These are phyloP conservation scores for Beris morrisii DNA, from an alignment of 2,888 invertebrate species.

Conservation along the genomic window DNA sequence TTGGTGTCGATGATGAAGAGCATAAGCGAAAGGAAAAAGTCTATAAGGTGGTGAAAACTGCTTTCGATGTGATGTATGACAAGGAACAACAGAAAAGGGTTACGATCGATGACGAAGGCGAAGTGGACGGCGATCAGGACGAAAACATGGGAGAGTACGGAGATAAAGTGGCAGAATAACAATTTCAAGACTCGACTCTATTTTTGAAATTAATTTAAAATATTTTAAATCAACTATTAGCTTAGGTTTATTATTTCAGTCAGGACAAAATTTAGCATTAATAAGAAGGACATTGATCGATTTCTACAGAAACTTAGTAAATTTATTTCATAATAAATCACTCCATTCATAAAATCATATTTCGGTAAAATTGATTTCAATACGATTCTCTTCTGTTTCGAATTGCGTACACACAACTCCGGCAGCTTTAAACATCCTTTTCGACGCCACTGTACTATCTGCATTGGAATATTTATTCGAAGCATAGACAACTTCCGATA, in stretches of 20 bases:
- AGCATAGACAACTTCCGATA: slow-evolving; percentile 75
- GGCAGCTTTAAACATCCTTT: slow-evolving; percentile 78
- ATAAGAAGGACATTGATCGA: too few relatives aligned
- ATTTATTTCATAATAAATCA: too few relatives aligned
- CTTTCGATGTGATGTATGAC: slow-evolving; percentile 12
- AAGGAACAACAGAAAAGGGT: background rate
- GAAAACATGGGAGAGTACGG: too few relatives aligned
- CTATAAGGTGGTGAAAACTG: background rate
- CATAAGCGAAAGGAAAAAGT: background rate
- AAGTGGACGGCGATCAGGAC: too few relatives aligned
- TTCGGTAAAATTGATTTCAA: slow-evolving; percentile 61
- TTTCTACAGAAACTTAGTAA: too few relatives aligned
- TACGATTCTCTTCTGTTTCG: slow-evolving; percentile 62
- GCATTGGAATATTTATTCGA: slow-evolving; percentile 80
- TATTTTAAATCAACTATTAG: too few relatives aligned
- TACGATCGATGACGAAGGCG: background rate
- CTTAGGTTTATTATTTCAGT: too few relatives aligned
- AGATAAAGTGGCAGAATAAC: too few relatives aligned
- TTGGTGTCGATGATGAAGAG: background rate
- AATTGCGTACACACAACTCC: slow-evolving; percentile 71
- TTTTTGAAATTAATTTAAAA: too few relatives aligned
- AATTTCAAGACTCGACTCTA: too few relatives aligned
- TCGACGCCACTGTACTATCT: slow-evolving; percentile 71
- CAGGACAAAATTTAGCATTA: too few relatives aligned
- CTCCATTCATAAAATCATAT: too few relatives aligned